Evolutionary conservation across 2,113 vertebrate genomes (phyloP), one percentile per base, ranked within the genome.

Genomic region (Emydocephalus ijimae): DNA sequence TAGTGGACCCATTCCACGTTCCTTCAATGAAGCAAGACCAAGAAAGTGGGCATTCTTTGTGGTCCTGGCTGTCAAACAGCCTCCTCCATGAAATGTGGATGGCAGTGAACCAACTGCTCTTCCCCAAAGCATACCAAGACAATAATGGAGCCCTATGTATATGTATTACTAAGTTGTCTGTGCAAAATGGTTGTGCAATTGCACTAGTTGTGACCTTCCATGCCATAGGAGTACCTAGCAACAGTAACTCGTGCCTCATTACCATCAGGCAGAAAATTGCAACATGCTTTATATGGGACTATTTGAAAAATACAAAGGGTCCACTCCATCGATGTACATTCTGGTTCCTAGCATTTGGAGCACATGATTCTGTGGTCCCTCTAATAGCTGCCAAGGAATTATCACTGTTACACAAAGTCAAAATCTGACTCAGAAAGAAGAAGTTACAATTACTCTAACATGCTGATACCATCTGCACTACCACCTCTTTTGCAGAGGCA

Each of bases 401-500:
- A 26, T 21, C 43, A 55, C 52, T 57, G 12, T 57, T 89, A n/a
- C n/a, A n/a, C 39, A 85, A 92, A 5, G 48, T 34, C n/a, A 29
- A 21, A 43, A 61, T 50, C 9, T 45, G 24, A 59, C 14, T 89
- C 56, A 43, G 48, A 48, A 24, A 57, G 45, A 23, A 20, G 21
- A 57, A 21, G 55, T 45, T 57, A 85, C 14, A 90, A 90, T 86
- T 88, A 50, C 85, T 50, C 43, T 15, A 89, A 29, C 11, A 6
- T 20, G 59, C 55, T n/a, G 26, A 59, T 90, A 86, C 24, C 54
- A 85, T 50, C 43, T 89, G n/a, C 29, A 61, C 85, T 85, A 29
- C 69, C 29, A 89, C 29, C 26, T 59, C 43, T 59, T 89, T 24
- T 89, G 69, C 88, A 34, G 93, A 93, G 91, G 92, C 74, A 94